These are phyloP conservation scores for Agonopterix arenella DNA, from an alignment of 2,888 invertebrate genomes.

Conservation along the genomic window DNA sequence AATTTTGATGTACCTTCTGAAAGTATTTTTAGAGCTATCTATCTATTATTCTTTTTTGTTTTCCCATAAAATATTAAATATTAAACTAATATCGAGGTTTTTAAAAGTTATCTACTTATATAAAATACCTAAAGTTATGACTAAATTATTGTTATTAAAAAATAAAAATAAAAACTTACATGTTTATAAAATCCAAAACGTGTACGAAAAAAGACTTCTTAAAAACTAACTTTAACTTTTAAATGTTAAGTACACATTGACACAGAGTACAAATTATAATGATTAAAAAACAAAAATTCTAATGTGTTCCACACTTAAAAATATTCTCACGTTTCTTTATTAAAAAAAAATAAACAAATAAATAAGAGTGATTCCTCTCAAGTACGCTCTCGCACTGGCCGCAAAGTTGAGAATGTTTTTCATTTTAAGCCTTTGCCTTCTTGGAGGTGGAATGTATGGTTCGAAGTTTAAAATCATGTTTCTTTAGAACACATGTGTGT, in stretches of 20 bases:
- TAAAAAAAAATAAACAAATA: slow-evolving; percentile 1
- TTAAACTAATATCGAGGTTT: no score
- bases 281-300: neutral
- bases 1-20: neutral
- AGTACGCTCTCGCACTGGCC: slow-evolving; percentile 39
- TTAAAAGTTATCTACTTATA: no score
- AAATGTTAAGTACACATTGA: slow-evolving; percentile 7
- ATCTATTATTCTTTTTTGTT: no score
- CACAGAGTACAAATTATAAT: slow-evolving; percentile 6
- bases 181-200: slow-evolving; percentile 9
- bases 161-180: slow-evolving; percentile 1
- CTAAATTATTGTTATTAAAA: no score
- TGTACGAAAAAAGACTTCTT: slow-evolving; percentile 5
- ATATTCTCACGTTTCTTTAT: neutral
- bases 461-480: neutral
- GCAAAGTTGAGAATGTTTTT: slow-evolving; percentile 28
- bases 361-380: slow-evolving; percentile 10
- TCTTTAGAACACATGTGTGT: no score
- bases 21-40: no score
- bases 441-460: slow-evolving; percentile 23
- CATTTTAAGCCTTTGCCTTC: slow-evolving; percentile 38
- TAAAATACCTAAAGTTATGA: no score
- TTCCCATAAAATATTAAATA: no score
- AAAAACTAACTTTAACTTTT: slow-evolving; percentile 7
- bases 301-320: slow-evolving; percentile 6